Conservation (phyloP, 2,113 vertebrate genomes). For the Monopterus albus region DNA sequence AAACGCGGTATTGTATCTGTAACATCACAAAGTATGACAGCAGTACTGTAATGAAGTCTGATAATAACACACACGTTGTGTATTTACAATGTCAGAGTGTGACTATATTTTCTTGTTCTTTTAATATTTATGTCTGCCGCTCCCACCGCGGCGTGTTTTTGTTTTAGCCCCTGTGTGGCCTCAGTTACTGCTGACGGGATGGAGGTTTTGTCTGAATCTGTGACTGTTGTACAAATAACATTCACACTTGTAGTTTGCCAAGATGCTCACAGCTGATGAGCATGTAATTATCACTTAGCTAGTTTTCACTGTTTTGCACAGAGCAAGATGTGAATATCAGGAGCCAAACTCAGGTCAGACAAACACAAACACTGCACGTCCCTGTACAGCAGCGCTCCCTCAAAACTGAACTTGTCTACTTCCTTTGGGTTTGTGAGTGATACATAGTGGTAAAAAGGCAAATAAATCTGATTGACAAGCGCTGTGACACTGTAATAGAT, state of each 20-base stretch:
- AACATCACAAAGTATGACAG: no score
- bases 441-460: no score
- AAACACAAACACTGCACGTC: neutral
- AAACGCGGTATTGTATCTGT: no score
- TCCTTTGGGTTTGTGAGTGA: neutral
- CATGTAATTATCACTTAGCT: slow-evolving; percentile 42
- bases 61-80: neutral
- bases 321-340: slow-evolving; percentile 16
- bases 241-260: slow-evolving; percentile 5
- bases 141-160: neutral
- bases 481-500: no score
- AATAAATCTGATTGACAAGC: no score
- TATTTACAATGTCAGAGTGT: neutral
- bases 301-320: slow-evolving; percentile 15
- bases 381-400: neutral
- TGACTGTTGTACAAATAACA: slow-evolving; percentile 20
- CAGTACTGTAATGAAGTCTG: neutral
- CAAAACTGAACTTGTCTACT: neutral
- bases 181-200: slow-evolving; percentile 4
- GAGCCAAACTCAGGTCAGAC: slow-evolving; percentile 5
- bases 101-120: neutral
- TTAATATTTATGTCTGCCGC: neutral
- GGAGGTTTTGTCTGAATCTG: slow-evolving; percentile 11
- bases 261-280: slow-evolving; percentile 11
- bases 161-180: neutral